These are phyloP conservation scores for Aphidoletes aphidimyza DNA, from an alignment of 2,888 invertebrate genomes.

Conservation along the genomic window DNA sequence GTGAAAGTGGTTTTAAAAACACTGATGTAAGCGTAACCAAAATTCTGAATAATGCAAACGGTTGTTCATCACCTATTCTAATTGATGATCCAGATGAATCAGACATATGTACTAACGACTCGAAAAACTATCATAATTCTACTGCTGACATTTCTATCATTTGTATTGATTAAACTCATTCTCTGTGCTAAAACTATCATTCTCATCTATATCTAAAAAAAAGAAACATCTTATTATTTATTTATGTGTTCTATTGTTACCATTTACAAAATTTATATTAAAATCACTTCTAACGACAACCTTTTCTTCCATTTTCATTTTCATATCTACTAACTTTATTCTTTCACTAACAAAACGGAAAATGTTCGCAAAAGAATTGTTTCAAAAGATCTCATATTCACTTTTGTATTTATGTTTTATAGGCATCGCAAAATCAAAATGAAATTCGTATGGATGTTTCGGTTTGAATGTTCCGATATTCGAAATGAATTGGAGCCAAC, in stretches of 20 bases:
- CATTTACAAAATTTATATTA: neutral
- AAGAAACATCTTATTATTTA: too few relatives aligned
- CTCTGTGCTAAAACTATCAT: neutral
- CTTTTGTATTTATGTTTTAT: neutral
- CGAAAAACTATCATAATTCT: conserved; percentile 1
- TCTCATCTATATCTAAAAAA: neutral
- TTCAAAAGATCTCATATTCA: neutral
- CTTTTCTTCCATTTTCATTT: neutral
- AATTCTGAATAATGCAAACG: neutral
- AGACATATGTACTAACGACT: too few relatives aligned
- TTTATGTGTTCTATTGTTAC: neutral
- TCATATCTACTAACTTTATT: neutral
- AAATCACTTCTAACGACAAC: neutral
- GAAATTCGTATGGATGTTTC: conserved; percentile 12
- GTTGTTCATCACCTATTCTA: neutral
- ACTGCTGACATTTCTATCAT: neutral
- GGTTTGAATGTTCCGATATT: neutral
- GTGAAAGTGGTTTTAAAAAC: neutral
- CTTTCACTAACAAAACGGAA: neutral
- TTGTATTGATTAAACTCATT: neutral
- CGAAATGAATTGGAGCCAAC: neutral
- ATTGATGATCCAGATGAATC: neutral
- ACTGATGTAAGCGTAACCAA: neutral
- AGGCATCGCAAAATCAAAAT: neutral
- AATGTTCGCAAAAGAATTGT: too few relatives aligned